These are phyloP conservation scores for Morelia viridis DNA, from an alignment of 2,797 vertebrate genomes.

Conservation along the genomic window DNA sequence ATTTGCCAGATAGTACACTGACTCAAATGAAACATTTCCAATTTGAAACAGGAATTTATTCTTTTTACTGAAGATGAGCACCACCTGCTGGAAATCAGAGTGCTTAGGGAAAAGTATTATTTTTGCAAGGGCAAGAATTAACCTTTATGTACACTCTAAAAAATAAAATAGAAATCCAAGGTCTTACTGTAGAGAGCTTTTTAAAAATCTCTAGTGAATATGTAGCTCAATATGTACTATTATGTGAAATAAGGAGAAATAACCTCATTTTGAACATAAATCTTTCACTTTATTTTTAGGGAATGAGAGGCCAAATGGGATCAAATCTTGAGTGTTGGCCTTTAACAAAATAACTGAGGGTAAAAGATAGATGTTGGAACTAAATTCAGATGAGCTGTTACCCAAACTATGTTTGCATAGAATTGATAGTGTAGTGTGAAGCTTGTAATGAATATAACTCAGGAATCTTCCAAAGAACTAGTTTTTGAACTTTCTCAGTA, in stretches of 20 bases:
- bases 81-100: background rate
- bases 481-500: background rate
- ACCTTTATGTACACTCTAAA: background rate
- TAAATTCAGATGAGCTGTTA: background rate
- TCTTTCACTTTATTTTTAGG: background rate
- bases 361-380: background rate
- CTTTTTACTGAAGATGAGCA: slow-evolving; percentile 7
- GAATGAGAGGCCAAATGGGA: background rate
- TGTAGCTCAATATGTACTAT: background rate
- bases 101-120: background rate
- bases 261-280: background rate
- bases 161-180: background rate
- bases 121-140: background rate
- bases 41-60: background rate
- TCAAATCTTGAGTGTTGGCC: background rate
- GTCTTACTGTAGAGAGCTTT: background rate
- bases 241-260: background rate
- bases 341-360: background rate
- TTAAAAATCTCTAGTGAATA: background rate
- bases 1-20: slow-evolving; percentile 34
- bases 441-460: background rate
- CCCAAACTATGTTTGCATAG: background rate
- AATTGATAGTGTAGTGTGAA: background rate
- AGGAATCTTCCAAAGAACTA: background rate
- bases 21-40: slow-evolving; percentile 8